Evolutionary conservation across 2,888 invertebrate genomes (phyloP), one percentile per base, ranked within the genome.

Genomic region (Hirtodrosophila confusa): DNA sequence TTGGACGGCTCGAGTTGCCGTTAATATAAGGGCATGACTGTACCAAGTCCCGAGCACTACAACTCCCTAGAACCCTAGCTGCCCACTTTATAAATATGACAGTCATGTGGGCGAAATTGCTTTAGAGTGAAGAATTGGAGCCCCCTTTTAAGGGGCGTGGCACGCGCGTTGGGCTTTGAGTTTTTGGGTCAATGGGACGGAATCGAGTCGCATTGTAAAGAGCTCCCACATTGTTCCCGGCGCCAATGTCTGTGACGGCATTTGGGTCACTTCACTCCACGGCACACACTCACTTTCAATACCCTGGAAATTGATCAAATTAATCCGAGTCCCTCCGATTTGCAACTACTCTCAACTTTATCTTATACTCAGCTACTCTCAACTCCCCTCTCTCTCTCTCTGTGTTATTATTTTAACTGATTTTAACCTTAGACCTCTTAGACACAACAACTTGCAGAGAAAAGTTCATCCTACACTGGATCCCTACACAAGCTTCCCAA

Each of bases 231-330:
- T 69, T 53, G 55, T 47, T 41, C n/a, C 29, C 55, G 69, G 40
- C 69, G 49, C 48, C 69, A 37, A 53, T 65, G 71, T 65, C 60
- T 71, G 67, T 70, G 69, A 65, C 64, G 71, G 61, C 61, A 71
- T 71, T 71, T 58, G 71, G 71, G 71, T 71, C 71, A 71, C 66
- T 71, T 66, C 57, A 62, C 70, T 47, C 54, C 31, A 56, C 33
- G 64, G 48, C 60, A 33, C 29, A 60, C 29, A 60, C 60, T 48
- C 60, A 60, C 17, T 31, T 6, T 31, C 6, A 31, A 31, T 31
- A 9, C 31, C 4, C 31, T 31, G 4, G 31, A 4, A 31, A 31
- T 7, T 7, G 31, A 27, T 27, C 27, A 27, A 27, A 27, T 27
- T 17, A 17, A 17, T 2, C 17, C 17, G 17, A 17, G 17, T 17